Conservation (phyloP, 2,888 invertebrate genomes). For the Bugulina stolonifera region DNA sequence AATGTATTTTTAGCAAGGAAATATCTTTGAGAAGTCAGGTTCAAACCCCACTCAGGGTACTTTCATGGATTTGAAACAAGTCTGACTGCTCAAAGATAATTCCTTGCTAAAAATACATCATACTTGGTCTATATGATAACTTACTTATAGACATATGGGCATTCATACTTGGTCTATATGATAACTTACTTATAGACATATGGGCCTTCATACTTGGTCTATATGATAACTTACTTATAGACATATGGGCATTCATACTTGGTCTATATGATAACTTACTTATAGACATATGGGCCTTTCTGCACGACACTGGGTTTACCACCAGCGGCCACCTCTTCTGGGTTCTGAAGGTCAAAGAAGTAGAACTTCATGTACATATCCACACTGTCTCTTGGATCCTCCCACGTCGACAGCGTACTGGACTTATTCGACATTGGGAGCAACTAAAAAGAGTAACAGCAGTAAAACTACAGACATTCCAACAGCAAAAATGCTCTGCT, state of each 20-base stretch:
- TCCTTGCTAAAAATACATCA: too few relatives aligned
- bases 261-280: conserved; percentile 21
- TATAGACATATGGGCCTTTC: conserved; percentile 30
- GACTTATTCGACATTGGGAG: conserved; percentile 9
- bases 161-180: too few relatives aligned
- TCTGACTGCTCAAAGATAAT: too few relatives aligned
- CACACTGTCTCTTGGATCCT: conserved; percentile 58
- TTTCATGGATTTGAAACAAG: too few relatives aligned
- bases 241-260: conserved; percentile 31
- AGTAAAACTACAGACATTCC: background rate
- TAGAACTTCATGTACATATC: conserved; percentile 36
- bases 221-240: conserved; percentile 27
- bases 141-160: too few relatives aligned
- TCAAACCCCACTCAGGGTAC: too few relatives aligned
- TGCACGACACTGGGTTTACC: conserved; percentile 29
- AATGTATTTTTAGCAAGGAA: too few relatives aligned
- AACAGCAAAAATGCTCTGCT: too few relatives aligned
- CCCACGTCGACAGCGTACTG: conserved; percentile 58
- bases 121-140: too few relatives aligned
- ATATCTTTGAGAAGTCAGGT: too few relatives aligned
- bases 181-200: too few relatives aligned
- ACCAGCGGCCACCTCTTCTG: conserved; percentile 29
- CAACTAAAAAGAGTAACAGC: background rate
- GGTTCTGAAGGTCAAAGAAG: conserved; percentile 38
- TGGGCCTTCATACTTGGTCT: too few relatives aligned